Base-by-base conservation (phyloP, 2,888 invertebrate genomes). In the Phorcus lineatus region DNA sequence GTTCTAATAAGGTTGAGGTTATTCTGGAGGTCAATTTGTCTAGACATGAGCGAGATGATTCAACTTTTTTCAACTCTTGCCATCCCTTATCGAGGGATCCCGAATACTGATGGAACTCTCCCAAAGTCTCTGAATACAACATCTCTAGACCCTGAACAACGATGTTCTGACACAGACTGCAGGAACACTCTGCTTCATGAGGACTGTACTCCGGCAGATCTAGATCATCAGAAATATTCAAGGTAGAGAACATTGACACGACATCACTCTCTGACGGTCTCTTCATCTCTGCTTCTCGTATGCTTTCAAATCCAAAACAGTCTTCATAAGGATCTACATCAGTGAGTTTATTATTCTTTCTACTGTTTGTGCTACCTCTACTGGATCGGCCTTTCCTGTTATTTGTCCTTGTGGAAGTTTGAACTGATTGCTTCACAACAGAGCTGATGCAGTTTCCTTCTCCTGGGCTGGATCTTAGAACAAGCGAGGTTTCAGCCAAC, bases 251-350 rank as follows among this genome's bases (percentile, higher is more conserved):
- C 62, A 62, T 22, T 24, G 62, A 62, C 28, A 28, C 62, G 24
- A 62, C 62, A 62, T 62, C 62, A 17, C 62, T 28, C 62, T 62
- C 62, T 1, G 62, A 62, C 16, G 62, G 62, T 62, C 62, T 62
- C 62, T 62, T 62, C 24, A 74, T 28, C 28, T 36, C 70, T 1
- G 74, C 74, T 28, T 79, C 79, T 55, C 79, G 67, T 16, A 79
- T 54, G 74, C 80, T 66, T 28, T 83, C 57, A 70, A 85, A 83
- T 19, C 85, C 85, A 81, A 83, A 82, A 67, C 79, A 79, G 11
- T 80, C 81, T n/a, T 57, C 62, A 47, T 7, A 31, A 66, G 36
- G 7, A 24, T 22, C 24, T 19, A 19, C 53, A 19, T 47, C 52
- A 19, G n/a, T 52, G 16, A 74, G 22, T 52, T 40, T 74, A 17